Evolutionary conservation across 1,140 invertebrate species (phyloP).

Genomic region (Leptinotarsa defecta): DNA sequence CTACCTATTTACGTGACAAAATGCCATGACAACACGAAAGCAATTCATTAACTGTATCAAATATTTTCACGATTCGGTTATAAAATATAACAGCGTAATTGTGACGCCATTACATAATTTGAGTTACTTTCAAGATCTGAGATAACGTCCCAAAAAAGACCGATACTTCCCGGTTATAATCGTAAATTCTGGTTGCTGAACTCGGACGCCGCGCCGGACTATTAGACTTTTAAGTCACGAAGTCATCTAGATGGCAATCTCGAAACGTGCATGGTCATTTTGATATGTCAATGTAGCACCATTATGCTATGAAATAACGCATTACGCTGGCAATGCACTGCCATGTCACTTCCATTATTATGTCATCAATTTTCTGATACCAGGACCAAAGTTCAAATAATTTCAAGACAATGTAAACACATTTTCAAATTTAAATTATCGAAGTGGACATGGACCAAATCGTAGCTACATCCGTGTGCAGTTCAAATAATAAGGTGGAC

Average conservation of each 20-base stretch:
- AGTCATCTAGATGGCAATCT: not conserved
- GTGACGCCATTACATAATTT: conserved; percentile 3
- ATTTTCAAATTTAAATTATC: no score
- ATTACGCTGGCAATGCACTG: no score
- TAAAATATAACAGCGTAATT: not conserved
- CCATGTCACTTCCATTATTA: no score
- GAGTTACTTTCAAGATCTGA: not conserved
- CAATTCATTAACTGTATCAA: not conserved
- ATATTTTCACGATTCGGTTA: conserved; percentile 5
- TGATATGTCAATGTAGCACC: not conserved
- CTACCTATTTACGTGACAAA: not conserved
- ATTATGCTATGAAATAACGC: not conserved
- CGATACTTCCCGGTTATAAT: not conserved
- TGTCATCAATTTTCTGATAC: no score
- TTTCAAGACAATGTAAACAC: no score
- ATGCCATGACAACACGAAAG: not conserved
- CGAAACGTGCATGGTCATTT: not conserved
- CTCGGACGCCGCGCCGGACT: not conserved
- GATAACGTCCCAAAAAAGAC: not conserved
- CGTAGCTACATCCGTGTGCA: no score
- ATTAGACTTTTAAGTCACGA: not conserved
- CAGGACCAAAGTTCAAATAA: no score
- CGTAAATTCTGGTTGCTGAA: not conserved
- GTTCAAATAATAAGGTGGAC: no score
- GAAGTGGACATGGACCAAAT: no score